Evolutionary conservation across 2,888 invertebrate species (phyloP).

Genomic region (Mimumesa dahlbomi): DNA sequence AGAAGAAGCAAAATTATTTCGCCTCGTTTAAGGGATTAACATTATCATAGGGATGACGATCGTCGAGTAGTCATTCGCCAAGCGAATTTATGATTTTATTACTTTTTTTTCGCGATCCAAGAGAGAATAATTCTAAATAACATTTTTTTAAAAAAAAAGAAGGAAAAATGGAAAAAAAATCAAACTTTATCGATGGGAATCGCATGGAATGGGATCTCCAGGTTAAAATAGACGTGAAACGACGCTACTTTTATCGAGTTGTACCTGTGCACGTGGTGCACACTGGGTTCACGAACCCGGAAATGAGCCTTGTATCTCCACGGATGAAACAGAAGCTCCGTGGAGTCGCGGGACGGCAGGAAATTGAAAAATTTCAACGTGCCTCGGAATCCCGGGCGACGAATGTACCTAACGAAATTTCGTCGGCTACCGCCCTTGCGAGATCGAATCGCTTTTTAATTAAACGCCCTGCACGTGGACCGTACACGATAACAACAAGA

Average conservation of each 20-base stretch:
- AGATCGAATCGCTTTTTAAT: not conserved
- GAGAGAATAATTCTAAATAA: no score
- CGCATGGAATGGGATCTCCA: no score
- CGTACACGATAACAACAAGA: no score
- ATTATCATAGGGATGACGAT: not conserved
- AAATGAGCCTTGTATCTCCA: constrained; percentile 51
- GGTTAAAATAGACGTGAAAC: not conserved
- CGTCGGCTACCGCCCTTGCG: not conserved
- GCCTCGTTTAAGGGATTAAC: constrained; percentile 16
- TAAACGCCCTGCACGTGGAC: no score
- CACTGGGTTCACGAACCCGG: constrained; percentile 33
- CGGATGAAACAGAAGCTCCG: constrained; percentile 34
- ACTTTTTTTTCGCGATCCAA: no score
- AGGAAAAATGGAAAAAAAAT: no score
- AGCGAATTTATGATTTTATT: no score
- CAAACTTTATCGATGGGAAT: no score
- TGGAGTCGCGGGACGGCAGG: constrained; percentile 35
- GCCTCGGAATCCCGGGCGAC: constrained; percentile 11
- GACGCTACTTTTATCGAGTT: constrained; percentile 8
- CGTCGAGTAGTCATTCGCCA: no score
- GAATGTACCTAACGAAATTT: constrained; percentile 23
- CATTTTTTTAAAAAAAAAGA: no score
- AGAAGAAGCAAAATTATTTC: constrained; percentile 19
- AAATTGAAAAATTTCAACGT: constrained; percentile 59
- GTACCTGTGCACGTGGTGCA: not conserved